Evolutionary conservation across 2,113 vertebrate species (phyloP).

Genomic region (Carassius gibelio): DNA sequence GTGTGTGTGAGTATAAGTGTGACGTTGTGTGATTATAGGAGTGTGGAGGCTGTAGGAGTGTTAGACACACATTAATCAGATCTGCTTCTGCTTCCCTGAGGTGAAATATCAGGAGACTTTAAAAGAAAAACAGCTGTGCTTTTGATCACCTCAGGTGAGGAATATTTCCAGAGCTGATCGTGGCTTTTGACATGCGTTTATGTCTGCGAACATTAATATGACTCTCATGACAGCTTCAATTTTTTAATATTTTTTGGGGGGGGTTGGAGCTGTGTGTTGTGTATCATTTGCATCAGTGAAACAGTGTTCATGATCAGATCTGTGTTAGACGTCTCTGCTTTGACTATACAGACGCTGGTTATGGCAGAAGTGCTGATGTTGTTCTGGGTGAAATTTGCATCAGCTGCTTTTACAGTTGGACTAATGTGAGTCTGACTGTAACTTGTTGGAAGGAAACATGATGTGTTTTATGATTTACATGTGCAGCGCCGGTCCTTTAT

Average conservation of each 20-base stretch:
- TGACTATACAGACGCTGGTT: background rate
- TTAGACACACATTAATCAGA: background rate
- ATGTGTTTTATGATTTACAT: background rate
- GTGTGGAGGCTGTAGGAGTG: conserved; percentile 17
- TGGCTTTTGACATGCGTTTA: background rate
- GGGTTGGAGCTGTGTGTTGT: background rate
- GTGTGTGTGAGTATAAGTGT: too few species aligned
- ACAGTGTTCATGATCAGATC: background rate
- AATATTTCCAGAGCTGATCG: background rate
- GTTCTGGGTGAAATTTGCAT: conserved; percentile 43
- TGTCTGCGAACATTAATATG: background rate
- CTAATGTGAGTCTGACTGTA: background rate
- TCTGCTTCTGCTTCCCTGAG: conserved; percentile 6
- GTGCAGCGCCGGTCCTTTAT: background rate
- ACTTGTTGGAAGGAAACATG: background rate
- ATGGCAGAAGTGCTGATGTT: background rate
- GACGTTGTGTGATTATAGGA: conserved; percentile 18
- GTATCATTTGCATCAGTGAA: background rate
- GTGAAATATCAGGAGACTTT: conserved; percentile 13
- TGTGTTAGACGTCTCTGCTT: background rate
- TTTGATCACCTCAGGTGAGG: background rate
- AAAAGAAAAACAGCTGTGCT: background rate
- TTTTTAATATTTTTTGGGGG: too few species aligned
- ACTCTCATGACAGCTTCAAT: too few species aligned
- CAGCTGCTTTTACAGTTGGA: background rate